Conservation (phyloP, 1,140 invertebrate genomes). For the Macrocentrus cingulum region DNA sequence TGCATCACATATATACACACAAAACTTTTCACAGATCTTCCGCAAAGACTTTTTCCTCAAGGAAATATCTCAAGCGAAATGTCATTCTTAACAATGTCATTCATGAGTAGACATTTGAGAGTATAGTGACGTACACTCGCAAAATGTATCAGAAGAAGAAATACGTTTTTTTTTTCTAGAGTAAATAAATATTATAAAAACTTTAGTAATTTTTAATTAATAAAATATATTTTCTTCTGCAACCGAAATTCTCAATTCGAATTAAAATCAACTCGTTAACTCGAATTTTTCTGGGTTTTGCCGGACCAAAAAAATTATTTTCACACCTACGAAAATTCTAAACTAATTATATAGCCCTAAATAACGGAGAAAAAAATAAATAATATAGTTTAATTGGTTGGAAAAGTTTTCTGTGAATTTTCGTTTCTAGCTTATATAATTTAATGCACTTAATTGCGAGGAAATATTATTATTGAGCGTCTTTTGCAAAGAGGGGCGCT, state of each 20-base stretch:
- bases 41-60: constrained; percentile 3
- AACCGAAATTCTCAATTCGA: constrained; percentile 23
- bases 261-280: constrained; percentile 29
- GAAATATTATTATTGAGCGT: constrained; percentile 1
- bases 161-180: no score
- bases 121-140: constrained; percentile 1
- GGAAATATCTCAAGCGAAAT: not conserved
- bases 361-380: no score
- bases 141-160: not conserved
- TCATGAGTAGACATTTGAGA: no score
- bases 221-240: constrained; percentile 18
- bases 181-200: no score
- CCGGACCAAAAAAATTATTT: no score
- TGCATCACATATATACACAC: not conserved
- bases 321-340: not conserved
- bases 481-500: not conserved
- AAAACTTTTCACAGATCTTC: constrained; percentile 7
- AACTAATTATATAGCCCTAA: not conserved
- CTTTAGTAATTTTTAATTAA: no score
- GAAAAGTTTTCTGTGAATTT: not conserved
- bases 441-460: not conserved
- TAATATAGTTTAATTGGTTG: not conserved
- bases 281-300: not conserved
- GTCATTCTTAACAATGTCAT: not conserved
- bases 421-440: not conserved